Evolutionary conservation across 2,113 vertebrate genomes (phyloP).

Genomic region (Petrocephalus microphthalmus): DNA sequence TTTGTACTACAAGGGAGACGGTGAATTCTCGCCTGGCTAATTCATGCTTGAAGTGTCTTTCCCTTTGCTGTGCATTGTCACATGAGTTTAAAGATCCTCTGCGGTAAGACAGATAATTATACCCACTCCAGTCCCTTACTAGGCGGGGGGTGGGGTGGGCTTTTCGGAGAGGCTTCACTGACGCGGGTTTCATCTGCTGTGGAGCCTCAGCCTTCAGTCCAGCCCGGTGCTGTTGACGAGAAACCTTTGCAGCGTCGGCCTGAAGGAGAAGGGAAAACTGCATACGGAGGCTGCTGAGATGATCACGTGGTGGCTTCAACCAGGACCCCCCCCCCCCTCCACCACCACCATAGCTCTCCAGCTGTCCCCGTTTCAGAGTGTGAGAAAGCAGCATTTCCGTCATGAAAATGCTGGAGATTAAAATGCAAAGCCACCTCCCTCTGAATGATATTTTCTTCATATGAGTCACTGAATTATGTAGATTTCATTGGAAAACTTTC

Average conservation of each 20-base stretch:
- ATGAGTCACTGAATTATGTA: conserved; percentile 24
- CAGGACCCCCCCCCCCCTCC: neutral
- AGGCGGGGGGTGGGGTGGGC: neutral
- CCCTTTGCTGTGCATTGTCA: neutral
- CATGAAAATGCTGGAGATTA: conserved; percentile 12
- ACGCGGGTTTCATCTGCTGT: too few species aligned
- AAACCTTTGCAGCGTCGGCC: neutral
- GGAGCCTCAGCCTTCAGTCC: neutral
- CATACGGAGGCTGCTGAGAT: neutral
- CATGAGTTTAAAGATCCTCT: neutral
- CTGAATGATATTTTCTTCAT: conserved; percentile 20
- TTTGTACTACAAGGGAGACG: neutral
- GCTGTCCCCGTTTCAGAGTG: neutral
- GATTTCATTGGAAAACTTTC: conserved; percentile 20
- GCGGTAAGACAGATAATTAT: neutral
- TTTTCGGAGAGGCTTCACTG: neutral
- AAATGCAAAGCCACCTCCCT: conserved; percentile 15
- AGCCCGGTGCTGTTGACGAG: neutral
- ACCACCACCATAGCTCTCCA: neutral
- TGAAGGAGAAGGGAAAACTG: neutral
- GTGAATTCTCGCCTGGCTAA: neutral
- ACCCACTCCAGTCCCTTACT: neutral
- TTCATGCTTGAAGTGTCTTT: neutral
- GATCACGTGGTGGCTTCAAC: neutral
- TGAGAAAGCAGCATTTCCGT: conserved; percentile 8